These are phyloP conservation scores for Ctenochaetus hawaiiensis DNA, from an alignment of 2,797 vertebrate species.

Conservation along the genomic window DNA sequence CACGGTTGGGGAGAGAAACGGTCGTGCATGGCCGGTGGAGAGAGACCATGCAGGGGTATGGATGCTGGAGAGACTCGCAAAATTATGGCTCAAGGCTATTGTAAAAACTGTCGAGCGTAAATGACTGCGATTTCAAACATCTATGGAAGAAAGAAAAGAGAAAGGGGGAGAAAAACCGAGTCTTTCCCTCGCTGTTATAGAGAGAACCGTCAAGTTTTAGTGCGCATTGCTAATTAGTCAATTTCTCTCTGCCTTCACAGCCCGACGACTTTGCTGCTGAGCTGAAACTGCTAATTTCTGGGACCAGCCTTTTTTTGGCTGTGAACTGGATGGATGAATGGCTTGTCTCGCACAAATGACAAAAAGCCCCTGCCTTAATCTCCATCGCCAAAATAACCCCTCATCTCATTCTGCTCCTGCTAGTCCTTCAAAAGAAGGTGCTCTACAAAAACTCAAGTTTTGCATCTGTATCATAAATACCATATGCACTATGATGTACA, in stretches of 20 bases:
- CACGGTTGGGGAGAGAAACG: slow-evolving; percentile 99
- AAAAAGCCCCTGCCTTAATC: slow-evolving; percentile 99
- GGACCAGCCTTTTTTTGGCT: slow-evolving; percentile 99
- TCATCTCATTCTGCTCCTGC: slow-evolving; percentile 94
- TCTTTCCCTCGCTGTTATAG: slow-evolving; percentile 97
- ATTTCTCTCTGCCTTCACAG: slow-evolving; percentile 99
- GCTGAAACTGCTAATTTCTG: slow-evolving; percentile 99
- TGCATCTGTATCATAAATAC: slow-evolving; percentile 71
- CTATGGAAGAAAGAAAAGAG: slow-evolving; percentile 99
- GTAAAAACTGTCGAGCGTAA: slow-evolving; percentile 99
- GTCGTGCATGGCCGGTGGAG: slow-evolving; percentile 99
- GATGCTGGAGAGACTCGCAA: slow-evolving; percentile 99
- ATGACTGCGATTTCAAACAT: slow-evolving; percentile 99
- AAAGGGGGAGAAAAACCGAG: slow-evolving; percentile 92
- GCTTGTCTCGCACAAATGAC: slow-evolving; percentile 99
- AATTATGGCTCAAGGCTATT: slow-evolving; percentile 99
- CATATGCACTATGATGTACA: slow-evolving; percentile 34
- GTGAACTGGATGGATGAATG: slow-evolving; percentile 99
- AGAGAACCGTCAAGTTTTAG: slow-evolving; percentile 99
- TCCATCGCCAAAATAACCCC: slow-evolving; percentile 97
- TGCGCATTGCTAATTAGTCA: slow-evolving; percentile 99
- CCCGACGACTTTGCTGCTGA: slow-evolving; percentile 99
- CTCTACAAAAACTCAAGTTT: slow-evolving; percentile 90
- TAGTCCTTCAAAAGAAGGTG: slow-evolving; percentile 93
- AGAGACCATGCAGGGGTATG: slow-evolving; percentile 99